A percentile compares a stretch with the other conserved stretches of the same genome.
These are phyloP conservation scores for Brachionus asplanchnoidis DNA, from an alignment of 1,140 invertebrate genomes.

Conservation along the genomic window DNA sequence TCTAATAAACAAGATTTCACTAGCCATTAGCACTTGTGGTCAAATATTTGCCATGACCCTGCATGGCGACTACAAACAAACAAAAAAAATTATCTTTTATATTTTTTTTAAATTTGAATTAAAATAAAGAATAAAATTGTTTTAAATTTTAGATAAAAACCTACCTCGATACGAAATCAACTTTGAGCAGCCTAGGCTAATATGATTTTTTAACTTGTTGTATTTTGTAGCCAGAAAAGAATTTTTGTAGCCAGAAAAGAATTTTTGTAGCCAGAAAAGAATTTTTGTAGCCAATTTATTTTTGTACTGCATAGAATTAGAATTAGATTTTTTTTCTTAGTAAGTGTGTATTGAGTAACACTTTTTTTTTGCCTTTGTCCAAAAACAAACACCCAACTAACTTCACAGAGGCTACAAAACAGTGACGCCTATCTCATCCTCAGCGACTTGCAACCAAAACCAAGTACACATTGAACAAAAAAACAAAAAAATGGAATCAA, in stretches of 20 bases:
- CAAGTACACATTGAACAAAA: too few relatives aligned
- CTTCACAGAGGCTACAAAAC: slow-evolving; percentile 11
- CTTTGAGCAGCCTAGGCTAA: neutral
- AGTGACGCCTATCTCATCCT: neutral
- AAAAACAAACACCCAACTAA: neutral
- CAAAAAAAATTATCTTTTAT: too few relatives aligned
- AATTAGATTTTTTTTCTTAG: neutral
- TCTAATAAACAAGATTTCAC: too few relatives aligned
- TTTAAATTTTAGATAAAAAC: neutral
- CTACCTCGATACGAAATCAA: neutral
- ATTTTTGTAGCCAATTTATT: slow-evolving; percentile 14
- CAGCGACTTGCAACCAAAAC: neutral
- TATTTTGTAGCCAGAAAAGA: neutral
- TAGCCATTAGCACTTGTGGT: too few relatives aligned
- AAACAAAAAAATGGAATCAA: neutral
- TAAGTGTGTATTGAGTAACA: too few relatives aligned
- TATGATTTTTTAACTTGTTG: neutral
- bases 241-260: neutral
- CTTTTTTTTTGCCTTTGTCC: neutral
- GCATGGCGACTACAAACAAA: too few relatives aligned
- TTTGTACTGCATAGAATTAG: slow-evolving; percentile 10
- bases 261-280: neutral
- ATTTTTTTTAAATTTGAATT: too few relatives aligned
- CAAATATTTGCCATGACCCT: too few relatives aligned
- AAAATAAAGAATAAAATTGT: too few relatives aligned